phyloP scores from a whole-genome alignment of 2,797 vertebrate species.

The Peromyscus melanophrys region DNA sequence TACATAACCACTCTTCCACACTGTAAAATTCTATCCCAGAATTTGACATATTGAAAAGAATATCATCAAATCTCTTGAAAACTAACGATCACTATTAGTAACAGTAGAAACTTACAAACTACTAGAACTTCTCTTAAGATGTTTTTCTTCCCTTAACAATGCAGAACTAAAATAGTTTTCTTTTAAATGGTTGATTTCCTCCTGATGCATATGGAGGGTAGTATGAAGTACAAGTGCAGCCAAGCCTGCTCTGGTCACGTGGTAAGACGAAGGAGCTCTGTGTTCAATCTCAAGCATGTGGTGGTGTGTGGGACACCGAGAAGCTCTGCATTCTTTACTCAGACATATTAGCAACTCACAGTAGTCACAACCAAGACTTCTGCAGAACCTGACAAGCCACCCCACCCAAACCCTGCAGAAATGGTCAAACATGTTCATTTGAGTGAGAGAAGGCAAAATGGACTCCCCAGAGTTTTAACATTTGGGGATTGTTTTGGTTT shows the following conservation, averaged over 20 bases:
- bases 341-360: neutral
- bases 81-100: constrained; percentile 13
- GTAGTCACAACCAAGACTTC: neutral
- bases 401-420: constrained; percentile 28
- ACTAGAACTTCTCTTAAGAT: neutral
- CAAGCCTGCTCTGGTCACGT: neutral
- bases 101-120: constrained; percentile 41
- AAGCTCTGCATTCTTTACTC: neutral
- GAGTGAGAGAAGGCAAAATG: neutral
- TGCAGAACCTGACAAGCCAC: neutral
- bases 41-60: constrained; percentile 26
- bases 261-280: neutral
- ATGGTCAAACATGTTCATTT: neutral
- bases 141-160: neutral
- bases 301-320: neutral
- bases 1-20: constrained; percentile 31
- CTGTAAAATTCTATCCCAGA: constrained; percentile 5
- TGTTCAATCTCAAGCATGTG: neutral
- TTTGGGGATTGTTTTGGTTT: neutral
- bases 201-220: neutral
- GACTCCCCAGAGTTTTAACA: neutral
- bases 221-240: neutral
- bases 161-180: neutral
- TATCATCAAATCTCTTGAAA: constrained; percentile 8
- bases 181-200: neutral